Evolutionary conservation across 1,140 invertebrate genomes (phyloP).

Genomic region (Rhagoletis pomonella): DNA sequence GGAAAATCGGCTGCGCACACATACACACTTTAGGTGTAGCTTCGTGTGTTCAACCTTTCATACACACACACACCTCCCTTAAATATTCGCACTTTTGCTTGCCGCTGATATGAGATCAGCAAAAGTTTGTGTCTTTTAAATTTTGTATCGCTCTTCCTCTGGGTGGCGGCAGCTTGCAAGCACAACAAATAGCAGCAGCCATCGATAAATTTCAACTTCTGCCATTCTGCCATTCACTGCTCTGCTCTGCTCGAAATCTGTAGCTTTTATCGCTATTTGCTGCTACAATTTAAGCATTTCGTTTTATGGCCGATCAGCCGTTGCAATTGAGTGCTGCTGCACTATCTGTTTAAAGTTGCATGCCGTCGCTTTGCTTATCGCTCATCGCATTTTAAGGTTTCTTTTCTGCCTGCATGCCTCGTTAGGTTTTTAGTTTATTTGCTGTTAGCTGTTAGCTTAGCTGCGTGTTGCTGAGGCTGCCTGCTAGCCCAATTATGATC

Average conservation of each 20-base stretch:
- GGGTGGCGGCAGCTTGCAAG: background rate
- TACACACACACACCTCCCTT: no score
- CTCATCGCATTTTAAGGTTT: background rate
- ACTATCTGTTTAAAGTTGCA: background rate
- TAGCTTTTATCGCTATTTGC: constrained; percentile 19
- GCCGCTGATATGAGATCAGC: constrained; percentile 14
- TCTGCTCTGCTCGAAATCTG: background rate
- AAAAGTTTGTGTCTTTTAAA: background rate
- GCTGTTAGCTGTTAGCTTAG: background rate
- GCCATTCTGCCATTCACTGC: background rate
- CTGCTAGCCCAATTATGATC: background rate
- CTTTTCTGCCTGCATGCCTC: constrained; percentile 11
- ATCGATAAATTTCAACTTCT: constrained; percentile 9
- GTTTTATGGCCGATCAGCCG: background rate
- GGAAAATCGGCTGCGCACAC: background rate
- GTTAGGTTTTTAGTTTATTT: background rate
- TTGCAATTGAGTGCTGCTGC: background rate
- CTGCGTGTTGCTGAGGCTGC: background rate
- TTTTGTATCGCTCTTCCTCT: background rate
- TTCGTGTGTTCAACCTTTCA: constrained; percentile 6
- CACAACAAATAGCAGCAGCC: background rate
- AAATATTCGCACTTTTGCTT: no score
- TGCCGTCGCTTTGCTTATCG: background rate
- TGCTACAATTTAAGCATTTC: constrained; percentile 4
- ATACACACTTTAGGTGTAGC: background rate